Evolutionary conservation across 2,888 invertebrate species (phyloP).

Genomic region (Troides aeacus): DNA sequence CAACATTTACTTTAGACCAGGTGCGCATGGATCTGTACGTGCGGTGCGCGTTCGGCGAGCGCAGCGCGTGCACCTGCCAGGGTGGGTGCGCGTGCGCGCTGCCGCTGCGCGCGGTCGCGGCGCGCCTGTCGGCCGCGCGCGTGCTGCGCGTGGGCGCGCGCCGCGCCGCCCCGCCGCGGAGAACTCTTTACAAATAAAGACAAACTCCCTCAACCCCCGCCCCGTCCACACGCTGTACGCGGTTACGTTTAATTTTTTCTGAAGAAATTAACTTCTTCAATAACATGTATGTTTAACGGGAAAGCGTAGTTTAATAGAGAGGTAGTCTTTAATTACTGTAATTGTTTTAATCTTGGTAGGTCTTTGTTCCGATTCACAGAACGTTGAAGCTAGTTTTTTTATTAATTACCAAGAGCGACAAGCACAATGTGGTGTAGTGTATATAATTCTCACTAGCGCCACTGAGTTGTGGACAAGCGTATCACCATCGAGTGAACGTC

Average conservation of each 20-base stretch:
- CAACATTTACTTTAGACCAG: slow-evolving; percentile 52
- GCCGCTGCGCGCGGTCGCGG: slow-evolving; percentile 54
- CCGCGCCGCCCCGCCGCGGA: slow-evolving; percentile 42
- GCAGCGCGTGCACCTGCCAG: slow-evolving; percentile 43
- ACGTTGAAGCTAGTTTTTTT: no score
- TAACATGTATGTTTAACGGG: not conserved
- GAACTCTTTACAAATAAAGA: slow-evolving; percentile 42
- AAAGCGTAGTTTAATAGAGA: not conserved
- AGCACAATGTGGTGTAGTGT: no score
- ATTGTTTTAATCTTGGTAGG: no score
- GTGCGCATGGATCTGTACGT: slow-evolving; percentile 72
- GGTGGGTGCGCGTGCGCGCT: slow-evolving; percentile 42
- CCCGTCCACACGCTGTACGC: no score
- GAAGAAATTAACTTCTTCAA: not conserved
- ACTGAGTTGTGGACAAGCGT: no score
- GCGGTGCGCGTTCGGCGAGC: slow-evolving; percentile 68
- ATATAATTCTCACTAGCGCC: no score
- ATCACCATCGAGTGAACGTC: no score
- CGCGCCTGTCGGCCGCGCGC: slow-evolving; percentile 66
- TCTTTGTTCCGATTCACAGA: no score
- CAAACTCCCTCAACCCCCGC: no score
- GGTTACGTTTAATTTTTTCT: not conserved
- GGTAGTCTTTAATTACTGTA: no score
- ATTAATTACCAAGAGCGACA: no score
- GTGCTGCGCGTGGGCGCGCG: slow-evolving; percentile 67